phyloP scores from a whole-genome alignment of 1,140 invertebrate genomes.

The Macrosteles quadrilineatus region DNA sequence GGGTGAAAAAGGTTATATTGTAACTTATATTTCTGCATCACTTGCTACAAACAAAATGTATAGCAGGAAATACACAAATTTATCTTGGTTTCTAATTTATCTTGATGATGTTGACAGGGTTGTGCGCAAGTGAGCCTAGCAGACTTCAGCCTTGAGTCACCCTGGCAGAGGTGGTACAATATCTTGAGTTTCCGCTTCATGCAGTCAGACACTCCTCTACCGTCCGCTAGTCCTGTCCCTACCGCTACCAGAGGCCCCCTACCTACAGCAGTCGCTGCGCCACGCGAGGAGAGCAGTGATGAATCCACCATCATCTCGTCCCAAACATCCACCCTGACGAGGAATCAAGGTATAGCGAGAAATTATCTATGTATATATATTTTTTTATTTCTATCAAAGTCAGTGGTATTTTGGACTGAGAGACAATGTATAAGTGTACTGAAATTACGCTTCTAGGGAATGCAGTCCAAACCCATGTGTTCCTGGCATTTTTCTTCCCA shows the following conservation, averaged over 20 bases:
- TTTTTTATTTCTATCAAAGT: no score
- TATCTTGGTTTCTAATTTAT: no score
- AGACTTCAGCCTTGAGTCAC: conserved; percentile 83
- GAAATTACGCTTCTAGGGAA: no score
- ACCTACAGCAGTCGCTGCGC: conserved; percentile 39
- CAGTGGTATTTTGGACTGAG: no score
- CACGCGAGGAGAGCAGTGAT: conserved; percentile 89
- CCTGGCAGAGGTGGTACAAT: conserved; percentile 92
- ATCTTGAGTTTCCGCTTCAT: conserved; percentile 87
- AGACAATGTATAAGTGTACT: no score
- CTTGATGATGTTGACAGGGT: no score
- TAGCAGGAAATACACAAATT: no score
- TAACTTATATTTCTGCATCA: no score
- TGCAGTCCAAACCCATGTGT: no score
- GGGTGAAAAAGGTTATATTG: no score
- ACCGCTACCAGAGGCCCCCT: not conserved
- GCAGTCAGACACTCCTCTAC: conserved; percentile 47
- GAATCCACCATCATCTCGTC: conserved; percentile 96
- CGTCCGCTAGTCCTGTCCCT: not conserved
- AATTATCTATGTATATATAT: conserved; percentile 37
- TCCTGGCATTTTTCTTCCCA: no score
- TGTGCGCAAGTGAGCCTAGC: conserved; percentile 94
- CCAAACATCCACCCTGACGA: conserved; percentile 91
- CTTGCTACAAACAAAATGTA: no score
- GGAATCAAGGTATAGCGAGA: conserved; percentile 72